phyloP scores from a whole-genome alignment of 2,797 vertebrate genomes.

The Takifugu ocellatus region DNA sequence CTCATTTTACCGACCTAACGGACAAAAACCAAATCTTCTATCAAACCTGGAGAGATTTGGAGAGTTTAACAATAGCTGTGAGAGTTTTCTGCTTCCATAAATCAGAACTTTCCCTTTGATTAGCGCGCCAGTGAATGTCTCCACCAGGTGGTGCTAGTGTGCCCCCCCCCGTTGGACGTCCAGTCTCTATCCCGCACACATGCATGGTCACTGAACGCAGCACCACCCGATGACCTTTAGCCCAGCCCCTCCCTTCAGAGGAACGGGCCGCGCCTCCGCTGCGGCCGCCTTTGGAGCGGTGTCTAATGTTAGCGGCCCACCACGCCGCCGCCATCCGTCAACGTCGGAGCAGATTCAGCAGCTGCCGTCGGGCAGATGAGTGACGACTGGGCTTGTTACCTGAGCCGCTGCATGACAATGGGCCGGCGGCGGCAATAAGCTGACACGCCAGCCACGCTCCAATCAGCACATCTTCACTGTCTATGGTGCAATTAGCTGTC shows the following conservation, averaged over 20 bases:
- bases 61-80: background rate
- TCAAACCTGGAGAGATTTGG: background rate
- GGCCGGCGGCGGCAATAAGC: slow-evolving; percentile 50
- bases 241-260: slow-evolving; percentile 60
- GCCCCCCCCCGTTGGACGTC: background rate
- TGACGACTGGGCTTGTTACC: slow-evolving; percentile 70
- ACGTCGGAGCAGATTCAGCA: slow-evolving; percentile 62
- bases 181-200: slow-evolving; percentile 34
- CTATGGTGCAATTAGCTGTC: slow-evolving; percentile 57
- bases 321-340: slow-evolving; percentile 70
- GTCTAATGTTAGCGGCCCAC: slow-evolving; percentile 32
- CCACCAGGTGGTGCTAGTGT: too few species aligned
- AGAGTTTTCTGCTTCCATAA: too few species aligned
- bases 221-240: slow-evolving; percentile 41
- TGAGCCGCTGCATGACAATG: slow-evolving; percentile 69
- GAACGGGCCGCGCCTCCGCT: slow-evolving; percentile 29
- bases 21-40: background rate
- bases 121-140: background rate
- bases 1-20: background rate
- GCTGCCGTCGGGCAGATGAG: slow-evolving; percentile 67
- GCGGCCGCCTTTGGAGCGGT: slow-evolving; percentile 44
- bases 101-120: background rate
- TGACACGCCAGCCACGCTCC: slow-evolving; percentile 20
- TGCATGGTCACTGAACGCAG: slow-evolving; percentile 39
- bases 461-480: slow-evolving; percentile 42